Conservation (phyloP, 2,113 vertebrate species). For the Rhynchopsitta pachyrhyncha region DNA sequence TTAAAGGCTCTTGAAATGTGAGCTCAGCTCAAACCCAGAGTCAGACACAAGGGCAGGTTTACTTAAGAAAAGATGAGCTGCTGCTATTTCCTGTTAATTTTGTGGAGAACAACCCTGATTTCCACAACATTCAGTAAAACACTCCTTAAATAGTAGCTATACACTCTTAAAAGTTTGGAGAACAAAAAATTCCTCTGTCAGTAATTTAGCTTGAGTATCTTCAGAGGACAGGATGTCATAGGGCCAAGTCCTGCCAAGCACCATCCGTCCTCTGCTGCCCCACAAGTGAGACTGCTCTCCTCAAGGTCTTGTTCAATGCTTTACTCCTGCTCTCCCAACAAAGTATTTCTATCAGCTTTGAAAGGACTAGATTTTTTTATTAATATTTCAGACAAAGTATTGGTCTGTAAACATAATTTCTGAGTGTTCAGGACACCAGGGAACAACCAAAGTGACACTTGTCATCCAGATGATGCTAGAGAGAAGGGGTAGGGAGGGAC, state of each 20-base stretch:
- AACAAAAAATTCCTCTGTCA: background rate
- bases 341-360: background rate
- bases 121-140: background rate
- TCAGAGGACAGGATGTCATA: fast-evolving
- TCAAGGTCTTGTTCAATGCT: background rate
- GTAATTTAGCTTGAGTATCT: background rate
- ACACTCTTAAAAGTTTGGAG: background rate
- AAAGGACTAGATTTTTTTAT: background rate
- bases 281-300: background rate
- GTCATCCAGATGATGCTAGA: background rate
- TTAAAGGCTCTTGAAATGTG: background rate
- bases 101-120: background rate
- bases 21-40: background rate
- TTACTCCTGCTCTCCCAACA: background rate
- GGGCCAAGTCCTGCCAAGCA: background rate
- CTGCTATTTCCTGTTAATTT: background rate
- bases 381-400: background rate
- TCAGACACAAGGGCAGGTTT: background rate
- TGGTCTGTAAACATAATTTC: background rate
- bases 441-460: background rate
- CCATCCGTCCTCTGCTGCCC: fast-evolving
- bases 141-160: background rate
- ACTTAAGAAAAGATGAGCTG: background rate
- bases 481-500: background rate
- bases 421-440: background rate